Evolutionary conservation across 2,888 invertebrate species (phyloP).

Genomic region (Netelia melanura): DNA sequence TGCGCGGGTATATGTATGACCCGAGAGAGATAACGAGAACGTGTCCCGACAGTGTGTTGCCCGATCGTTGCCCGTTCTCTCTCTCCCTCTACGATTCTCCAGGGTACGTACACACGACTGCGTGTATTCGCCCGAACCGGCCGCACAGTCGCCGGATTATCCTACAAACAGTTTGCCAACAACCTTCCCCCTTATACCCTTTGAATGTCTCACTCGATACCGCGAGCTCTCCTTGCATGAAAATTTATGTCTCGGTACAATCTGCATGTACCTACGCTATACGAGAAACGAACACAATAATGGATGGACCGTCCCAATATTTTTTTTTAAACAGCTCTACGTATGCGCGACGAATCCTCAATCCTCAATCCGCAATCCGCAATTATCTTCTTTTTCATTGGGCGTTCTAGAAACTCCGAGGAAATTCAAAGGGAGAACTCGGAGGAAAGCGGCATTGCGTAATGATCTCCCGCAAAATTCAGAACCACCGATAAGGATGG

Average conservation of each 20-base stretch:
- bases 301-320: not conserved
- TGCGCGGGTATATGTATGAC: constrained; percentile 44
- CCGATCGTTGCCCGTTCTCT: too few relatives aligned
- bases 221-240: not conserved
- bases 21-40: constrained; percentile 28
- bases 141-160: constrained; percentile 38
- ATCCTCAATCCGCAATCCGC: too few relatives aligned
- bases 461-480: constrained; percentile 59
- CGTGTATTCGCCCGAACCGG: constrained; percentile 25
- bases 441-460: constrained; percentile 46
- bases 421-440: not conserved
- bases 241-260: not conserved
- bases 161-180: constrained; percentile 42
- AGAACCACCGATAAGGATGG: constrained; percentile 63
- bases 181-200: constrained; percentile 2
- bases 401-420: too few relatives aligned
- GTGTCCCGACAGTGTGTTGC: constrained; percentile 26
- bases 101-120: constrained; percentile 17
- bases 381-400: too few relatives aligned
- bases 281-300: not conserved
- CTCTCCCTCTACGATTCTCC: constrained; percentile 41
- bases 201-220: constrained; percentile 11
- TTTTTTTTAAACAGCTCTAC: too few relatives aligned
- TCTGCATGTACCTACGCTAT: not conserved
- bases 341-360: too few relatives aligned